phyloP scores from a whole-genome alignment of 92 coral and sea anemone genomes.

The Epizoanthus stellaris region DNA sequence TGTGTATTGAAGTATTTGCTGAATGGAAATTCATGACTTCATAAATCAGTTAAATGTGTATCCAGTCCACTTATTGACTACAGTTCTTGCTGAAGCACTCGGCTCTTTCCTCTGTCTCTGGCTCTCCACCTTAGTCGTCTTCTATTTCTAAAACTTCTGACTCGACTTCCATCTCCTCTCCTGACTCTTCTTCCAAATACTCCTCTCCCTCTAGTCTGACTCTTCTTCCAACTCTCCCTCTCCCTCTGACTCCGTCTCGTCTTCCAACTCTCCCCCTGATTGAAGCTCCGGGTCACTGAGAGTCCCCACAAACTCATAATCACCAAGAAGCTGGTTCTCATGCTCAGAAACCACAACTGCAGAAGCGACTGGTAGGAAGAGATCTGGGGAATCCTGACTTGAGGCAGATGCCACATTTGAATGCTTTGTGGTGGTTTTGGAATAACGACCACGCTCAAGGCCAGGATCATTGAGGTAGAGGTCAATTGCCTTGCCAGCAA shows the following conservation, averaged over 20 bases:
- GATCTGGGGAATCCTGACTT: background rate
- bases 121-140: background rate
- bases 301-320: constrained; percentile 7
- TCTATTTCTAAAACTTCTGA: constrained; percentile 6
- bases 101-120: constrained; percentile 10
- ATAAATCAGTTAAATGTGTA: background rate
- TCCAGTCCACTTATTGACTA: constrained; percentile 3
- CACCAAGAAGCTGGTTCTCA: constrained; percentile 27
- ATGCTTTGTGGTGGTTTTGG: constrained; percentile 31
- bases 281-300: constrained; percentile 8
- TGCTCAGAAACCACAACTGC: too few species aligned
- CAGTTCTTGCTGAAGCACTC: background rate
- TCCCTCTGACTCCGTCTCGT: constrained; percentile 25
- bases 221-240: constrained; percentile 6
- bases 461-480: constrained; percentile 32
- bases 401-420: background rate
- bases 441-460: constrained; percentile 41
- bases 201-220: constrained; percentile 13
- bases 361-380: too few species aligned
- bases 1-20: background rate
- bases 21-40: constrained; percentile 1
- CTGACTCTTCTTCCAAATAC: background rate
- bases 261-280: background rate
- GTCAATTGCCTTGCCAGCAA: constrained; percentile 48
- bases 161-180: constrained; percentile 11